Evolutionary conservation across 2,797 vertebrate species (phyloP).

Genomic region (Pseudotriccus pelzelni): DNA sequence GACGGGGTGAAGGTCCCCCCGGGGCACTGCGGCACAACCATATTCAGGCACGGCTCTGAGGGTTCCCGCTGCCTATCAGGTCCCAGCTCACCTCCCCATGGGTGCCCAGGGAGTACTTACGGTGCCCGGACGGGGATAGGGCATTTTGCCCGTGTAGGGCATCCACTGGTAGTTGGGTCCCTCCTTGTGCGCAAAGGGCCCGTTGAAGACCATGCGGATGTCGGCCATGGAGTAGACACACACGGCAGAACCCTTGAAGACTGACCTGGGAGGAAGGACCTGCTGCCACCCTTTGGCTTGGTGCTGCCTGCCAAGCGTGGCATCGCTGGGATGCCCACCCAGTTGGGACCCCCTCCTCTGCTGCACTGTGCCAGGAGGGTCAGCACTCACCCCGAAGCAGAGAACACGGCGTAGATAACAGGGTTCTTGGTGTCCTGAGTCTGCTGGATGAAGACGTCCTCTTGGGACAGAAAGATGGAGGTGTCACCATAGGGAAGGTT

Average conservation of each 20-base stretch:
- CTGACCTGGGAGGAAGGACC: slow-evolving; percentile 78
- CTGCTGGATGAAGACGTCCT: slow-evolving; percentile 96
- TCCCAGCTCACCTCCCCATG: accelerated
- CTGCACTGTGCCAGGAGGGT: accelerated
- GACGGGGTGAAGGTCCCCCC: slow-evolving; percentile 97
- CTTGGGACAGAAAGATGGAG: slow-evolving; percentile 75
- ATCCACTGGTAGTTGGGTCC: slow-evolving; percentile 99
- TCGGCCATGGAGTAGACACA: slow-evolving; percentile 99
- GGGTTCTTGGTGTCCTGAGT: slow-evolving; percentile 97
- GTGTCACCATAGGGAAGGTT: neutral
- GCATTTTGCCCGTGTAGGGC: slow-evolving; percentile 96
- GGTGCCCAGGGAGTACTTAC: slow-evolving; percentile 71
- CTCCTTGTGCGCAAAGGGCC: slow-evolving; percentile 97
- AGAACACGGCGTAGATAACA: slow-evolving; percentile 96
- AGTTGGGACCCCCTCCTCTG: neutral
- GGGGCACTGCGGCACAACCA: slow-evolving; percentile 82
- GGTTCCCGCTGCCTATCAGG: accelerated
- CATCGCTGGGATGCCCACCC: neutral
- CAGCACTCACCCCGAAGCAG: slow-evolving; percentile 89
- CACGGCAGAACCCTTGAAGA: slow-evolving; percentile 97
- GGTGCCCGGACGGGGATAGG: slow-evolving; percentile 95
- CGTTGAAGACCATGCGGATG: slow-evolving; percentile 98
- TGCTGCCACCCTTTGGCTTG: neutral
- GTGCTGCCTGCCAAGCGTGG: accelerated
- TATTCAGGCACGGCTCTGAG: accelerated